These are phyloP conservation scores for Bursaphelenchus okinawaensis DNA, from an alignment of 2,888 invertebrate species.

Conservation along the genomic window DNA sequence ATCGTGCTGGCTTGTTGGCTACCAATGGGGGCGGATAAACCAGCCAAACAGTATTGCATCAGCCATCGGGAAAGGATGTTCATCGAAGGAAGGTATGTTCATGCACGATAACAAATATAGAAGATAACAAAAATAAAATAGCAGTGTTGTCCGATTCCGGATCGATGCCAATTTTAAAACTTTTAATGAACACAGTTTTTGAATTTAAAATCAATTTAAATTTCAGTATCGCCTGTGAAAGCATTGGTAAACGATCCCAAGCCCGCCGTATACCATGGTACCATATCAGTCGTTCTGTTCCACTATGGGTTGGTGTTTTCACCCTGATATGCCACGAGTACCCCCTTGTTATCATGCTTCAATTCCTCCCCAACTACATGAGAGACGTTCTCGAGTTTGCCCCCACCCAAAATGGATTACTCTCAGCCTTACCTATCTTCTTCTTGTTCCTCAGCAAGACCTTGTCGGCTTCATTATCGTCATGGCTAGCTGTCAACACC, in stretches of 20 bases:
- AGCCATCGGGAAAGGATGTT: conserved; percentile 45
- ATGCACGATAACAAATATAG: neutral
- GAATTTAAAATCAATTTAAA: too few relatives aligned
- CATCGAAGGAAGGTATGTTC: conserved; percentile 44
- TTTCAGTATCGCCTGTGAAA: conserved; percentile 51
- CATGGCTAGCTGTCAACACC: conserved; percentile 31
- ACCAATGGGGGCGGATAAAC: conserved; percentile 55
- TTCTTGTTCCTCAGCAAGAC: conserved; percentile 52
- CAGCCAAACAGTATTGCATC: conserved; percentile 53
- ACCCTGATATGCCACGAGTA: conserved; percentile 43
- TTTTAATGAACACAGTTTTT: conserved; percentile 5
- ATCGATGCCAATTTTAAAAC: too few relatives aligned
- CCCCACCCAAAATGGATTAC: conserved; percentile 50
- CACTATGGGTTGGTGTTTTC: conserved; percentile 50
- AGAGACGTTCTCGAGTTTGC: conserved; percentile 52
- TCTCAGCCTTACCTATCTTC: conserved; percentile 48
- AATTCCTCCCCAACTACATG: conserved; percentile 55
- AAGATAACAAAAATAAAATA: too few relatives aligned
- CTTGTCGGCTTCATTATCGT: conserved; percentile 45
- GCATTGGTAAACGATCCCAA: conserved; percentile 50
- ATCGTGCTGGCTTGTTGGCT: conserved; percentile 50
- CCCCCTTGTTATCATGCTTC: conserved; percentile 53
- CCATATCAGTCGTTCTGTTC: conserved; percentile 41
- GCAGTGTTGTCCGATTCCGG: too few relatives aligned
- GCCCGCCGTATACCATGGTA: conserved; percentile 45